phyloP scores from a whole-genome alignment of 2,113 vertebrate genomes.

The Guaruba guarouba region DNA sequence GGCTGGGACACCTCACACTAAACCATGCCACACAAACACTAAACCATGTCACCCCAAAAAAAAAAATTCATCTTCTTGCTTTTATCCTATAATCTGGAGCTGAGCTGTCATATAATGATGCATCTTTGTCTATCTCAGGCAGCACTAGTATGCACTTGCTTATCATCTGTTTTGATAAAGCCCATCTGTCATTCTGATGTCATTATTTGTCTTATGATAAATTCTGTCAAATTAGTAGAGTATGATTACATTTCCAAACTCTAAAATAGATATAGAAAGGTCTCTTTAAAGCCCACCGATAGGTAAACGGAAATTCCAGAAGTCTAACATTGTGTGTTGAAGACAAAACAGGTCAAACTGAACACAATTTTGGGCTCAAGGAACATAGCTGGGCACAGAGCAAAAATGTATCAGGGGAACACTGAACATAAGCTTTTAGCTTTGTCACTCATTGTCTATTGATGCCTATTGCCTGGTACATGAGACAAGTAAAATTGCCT shows the following conservation, averaged over 20 bases:
- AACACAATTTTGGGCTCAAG: not conserved
- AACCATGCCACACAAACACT: too few species aligned
- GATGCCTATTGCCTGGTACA: not conserved
- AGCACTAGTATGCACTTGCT: not conserved
- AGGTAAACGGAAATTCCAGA: not conserved
- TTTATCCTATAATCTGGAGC: not conserved
- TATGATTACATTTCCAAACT: not conserved
- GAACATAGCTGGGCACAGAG: not conserved
- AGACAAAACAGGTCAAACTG: not conserved
- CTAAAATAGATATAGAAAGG: not conserved
- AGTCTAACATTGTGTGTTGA: not conserved
- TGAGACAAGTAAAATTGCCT: not conserved
- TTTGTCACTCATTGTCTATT: not conserved
- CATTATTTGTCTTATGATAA: slow-evolving; percentile 35
- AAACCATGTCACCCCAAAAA: too few species aligned
- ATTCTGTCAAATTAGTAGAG: not conserved
- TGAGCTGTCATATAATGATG: not conserved
- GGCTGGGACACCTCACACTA: too few species aligned
- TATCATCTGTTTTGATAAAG: not conserved
- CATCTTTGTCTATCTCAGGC: not conserved
- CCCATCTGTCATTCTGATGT: not conserved
- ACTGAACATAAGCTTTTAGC: not conserved
- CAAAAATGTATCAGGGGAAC: not conserved
- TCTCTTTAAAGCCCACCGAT: not conserved
- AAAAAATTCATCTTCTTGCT: not conserved